phyloP scores from a whole-genome alignment of 1,140 invertebrate genomes.

The Sweltsa coloradensis region DNA sequence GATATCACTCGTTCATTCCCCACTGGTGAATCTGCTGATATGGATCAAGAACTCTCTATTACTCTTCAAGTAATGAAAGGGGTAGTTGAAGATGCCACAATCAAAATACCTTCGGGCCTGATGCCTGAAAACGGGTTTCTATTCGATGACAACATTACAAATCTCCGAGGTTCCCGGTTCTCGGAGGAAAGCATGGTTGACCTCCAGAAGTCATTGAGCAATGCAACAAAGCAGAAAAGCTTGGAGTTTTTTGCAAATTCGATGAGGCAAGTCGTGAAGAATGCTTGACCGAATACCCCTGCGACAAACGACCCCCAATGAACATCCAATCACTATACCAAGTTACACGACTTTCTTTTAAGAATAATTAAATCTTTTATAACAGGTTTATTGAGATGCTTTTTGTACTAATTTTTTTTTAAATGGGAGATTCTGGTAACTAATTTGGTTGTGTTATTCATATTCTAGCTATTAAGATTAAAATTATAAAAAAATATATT shows the following conservation, averaged over 20 bases:
- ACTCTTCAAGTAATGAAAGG: conserved; percentile 18
- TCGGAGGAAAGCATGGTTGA: conserved; percentile 16
- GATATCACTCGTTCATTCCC: conserved; percentile 33
- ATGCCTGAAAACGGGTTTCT: conserved; percentile 10
- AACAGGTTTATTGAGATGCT: neutral
- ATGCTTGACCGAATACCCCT: conserved; percentile 13
- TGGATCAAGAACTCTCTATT: conserved; percentile 14
- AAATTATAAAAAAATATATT: no score
- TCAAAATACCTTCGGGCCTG: conserved; percentile 17
- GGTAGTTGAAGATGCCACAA: conserved; percentile 17
- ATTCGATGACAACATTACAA: conserved; percentile 14
- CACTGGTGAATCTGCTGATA: no score
- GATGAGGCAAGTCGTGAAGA: conserved; percentile 14
- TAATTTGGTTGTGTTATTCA: no score
- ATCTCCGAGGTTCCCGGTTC: conserved; percentile 16
- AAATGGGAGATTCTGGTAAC: no score
- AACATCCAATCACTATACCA: no score
- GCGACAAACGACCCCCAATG: no score
- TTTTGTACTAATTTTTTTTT: no score
- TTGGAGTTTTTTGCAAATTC: conserved; percentile 16
- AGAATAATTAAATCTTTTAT: neutral
- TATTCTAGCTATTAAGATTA: no score
- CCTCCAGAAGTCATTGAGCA: conserved; percentile 8
- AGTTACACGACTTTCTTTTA: no score
- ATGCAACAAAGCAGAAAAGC: neutral